Evolutionary conservation across 2,888 invertebrate species (phyloP), one percentile per base, ranked within the genome.

Genomic region (Epicampocera succincta): DNA sequence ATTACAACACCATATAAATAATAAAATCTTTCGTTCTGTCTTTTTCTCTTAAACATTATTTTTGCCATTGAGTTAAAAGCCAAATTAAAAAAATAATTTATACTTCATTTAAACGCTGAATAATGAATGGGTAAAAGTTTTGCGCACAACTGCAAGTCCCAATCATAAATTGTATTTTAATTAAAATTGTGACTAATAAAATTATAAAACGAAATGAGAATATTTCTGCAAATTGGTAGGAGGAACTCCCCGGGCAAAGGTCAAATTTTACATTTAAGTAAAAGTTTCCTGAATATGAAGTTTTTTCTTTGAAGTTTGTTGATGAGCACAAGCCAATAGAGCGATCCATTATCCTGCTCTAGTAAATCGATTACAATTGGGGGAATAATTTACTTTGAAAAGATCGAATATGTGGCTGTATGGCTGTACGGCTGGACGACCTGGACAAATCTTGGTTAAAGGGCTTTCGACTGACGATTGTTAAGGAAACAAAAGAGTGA

Each of bases 1-100:
- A 68, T 82, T 82, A 82, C 82, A 78, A 82, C 82, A 82, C 74
- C 74, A 82, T 78, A 82, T 82, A 82, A 74, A 75, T 75, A 69
- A 80, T 69, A 80, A 69, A 58, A 69, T 56, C 54, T 52, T 48
- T 5, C 1, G 12, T 21, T 40, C 12, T n/a, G 46, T 4, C 21
- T 76, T 38, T 15, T 0, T 19, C 15, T 11, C 33, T 48, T 19
- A 1, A 13, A 40, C 9, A 50, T 38, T 48, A 40, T 71, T 66
- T 63, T 66, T 63, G 73, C 63, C 15, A 15, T 17, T 29, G 29
- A 12, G 11, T 25, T 11, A 48, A 69, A 69, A 38, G 50, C 58
- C 52, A 38, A 58, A 15, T 17, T 33, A 9, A 33, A 19, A 11
- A 69, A 65, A 69, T 58, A 33, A 69, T 75, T 56, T 80, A 72